Evolutionary conservation across 2,113 vertebrate genomes (phyloP).

Genomic region (Mormyrus iriodes): DNA sequence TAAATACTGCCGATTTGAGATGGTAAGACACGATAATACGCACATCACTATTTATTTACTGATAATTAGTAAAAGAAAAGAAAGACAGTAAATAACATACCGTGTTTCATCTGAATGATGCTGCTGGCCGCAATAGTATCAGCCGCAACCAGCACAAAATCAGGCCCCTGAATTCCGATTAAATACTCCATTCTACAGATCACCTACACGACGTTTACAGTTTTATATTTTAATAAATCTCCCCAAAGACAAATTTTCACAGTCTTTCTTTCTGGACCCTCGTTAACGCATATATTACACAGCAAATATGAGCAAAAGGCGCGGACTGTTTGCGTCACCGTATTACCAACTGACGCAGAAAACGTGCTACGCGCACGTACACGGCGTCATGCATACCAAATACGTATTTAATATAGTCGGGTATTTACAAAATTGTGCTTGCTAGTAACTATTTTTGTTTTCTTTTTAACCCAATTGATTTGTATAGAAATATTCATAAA

Average conservation of each 20-base stretch:
- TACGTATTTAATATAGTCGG: background rate
- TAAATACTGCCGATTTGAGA: background rate
- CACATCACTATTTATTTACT: background rate
- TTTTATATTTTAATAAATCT: background rate
- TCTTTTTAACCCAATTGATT: background rate
- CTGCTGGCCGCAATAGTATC: slow-evolving; percentile 85
- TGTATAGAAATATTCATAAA: background rate
- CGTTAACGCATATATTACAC: slow-evolving; percentile 57
- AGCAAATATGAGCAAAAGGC: slow-evolving; percentile 59
- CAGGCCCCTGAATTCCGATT: slow-evolving; percentile 85
- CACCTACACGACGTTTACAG: background rate
- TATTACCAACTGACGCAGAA: background rate
- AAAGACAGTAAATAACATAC: slow-evolving; percentile 49
- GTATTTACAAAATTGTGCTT: background rate
- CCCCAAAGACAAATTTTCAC: background rate
- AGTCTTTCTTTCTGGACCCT: background rate
- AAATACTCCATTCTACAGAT: slow-evolving; percentile 78
- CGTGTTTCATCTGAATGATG: slow-evolving; percentile 95
- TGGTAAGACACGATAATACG: background rate
- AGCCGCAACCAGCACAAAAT: slow-evolving; percentile 85
- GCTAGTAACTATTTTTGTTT: background rate
- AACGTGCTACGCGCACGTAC: background rate
- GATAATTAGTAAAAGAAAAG: background rate
- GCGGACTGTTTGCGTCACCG: slow-evolving; percentile 44
- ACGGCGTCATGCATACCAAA: background rate